Percentiles rank a stretch among this genome's conserved stretches.
Evolutionary conservation across 2,113 vertebrate genomes (phyloP).

Genomic region (Oplegnathus fasciatus): DNA sequence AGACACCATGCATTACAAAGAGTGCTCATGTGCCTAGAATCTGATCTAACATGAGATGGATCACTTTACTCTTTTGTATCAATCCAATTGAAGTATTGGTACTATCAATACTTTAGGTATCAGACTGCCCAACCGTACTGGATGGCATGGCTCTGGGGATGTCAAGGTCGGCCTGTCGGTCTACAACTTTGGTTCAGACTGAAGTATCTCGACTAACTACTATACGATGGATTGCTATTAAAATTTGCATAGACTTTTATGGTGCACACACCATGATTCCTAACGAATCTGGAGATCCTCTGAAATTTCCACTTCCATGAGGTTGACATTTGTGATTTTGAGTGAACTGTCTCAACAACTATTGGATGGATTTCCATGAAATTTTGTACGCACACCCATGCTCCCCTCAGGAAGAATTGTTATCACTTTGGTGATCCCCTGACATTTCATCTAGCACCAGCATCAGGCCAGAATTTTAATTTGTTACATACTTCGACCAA

Average conservation of each 20-base stretch:
- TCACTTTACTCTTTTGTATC: not conserved
- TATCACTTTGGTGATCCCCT: too few species aligned
- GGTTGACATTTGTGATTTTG: not conserved
- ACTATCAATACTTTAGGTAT: not conserved
- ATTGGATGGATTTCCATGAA: too few species aligned
- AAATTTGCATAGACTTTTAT: too few species aligned
- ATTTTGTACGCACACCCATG: too few species aligned
- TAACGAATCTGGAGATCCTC: too few species aligned
- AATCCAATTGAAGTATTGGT: not conserved
- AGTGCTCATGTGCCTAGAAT: too few species aligned
- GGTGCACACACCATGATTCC: too few species aligned
- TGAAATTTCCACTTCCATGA: not conserved
- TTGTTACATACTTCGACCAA: not conserved
- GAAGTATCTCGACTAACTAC: not conserved
- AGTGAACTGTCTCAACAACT: too few species aligned
- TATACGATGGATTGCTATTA: not conserved
- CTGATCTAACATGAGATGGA: not conserved
- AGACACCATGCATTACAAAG: too few species aligned
- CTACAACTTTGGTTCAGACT: not conserved
- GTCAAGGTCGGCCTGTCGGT: not conserved
- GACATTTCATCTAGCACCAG: not conserved
- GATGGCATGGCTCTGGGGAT: not conserved
- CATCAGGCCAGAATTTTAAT: not conserved
- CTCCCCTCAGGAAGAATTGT: too few species aligned
- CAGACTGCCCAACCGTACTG: not conserved